Conservation (phyloP, 2,113 vertebrate genomes). For the Megaptera novaeangliae region DNA sequence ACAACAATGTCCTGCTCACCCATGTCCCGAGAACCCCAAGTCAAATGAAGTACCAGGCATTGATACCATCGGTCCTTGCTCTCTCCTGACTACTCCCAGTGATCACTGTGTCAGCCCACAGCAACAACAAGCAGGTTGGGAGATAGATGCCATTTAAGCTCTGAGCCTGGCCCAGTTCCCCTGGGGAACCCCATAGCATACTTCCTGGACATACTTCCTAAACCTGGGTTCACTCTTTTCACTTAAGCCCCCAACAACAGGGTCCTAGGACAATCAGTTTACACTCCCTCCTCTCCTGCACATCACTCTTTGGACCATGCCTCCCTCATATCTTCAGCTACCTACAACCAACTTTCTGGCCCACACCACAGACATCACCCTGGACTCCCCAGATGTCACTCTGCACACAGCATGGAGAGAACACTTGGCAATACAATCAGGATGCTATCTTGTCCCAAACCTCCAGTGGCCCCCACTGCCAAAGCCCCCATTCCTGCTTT, state of each 20-base stretch:
- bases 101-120: not conserved
- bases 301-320: not conserved
- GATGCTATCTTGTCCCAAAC: not conserved
- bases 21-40: not conserved
- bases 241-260: not conserved
- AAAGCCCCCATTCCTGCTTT: not conserved
- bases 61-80: not conserved
- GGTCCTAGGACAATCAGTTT: not conserved
- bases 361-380: not conserved
- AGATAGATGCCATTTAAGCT: not conserved
- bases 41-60: not conserved
- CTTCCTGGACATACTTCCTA: not conserved
- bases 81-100: not conserved
- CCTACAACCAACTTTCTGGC: not conserved
- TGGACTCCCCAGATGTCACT: not conserved
- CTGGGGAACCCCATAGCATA: not conserved
- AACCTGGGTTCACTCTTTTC: not conserved
- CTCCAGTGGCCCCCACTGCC: not conserved
- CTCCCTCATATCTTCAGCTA: not conserved
- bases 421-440: not conserved
- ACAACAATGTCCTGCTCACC: not conserved
- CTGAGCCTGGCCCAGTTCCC: not conserved
- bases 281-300: not conserved
- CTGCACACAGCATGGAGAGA: not conserved
- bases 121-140: not conserved